These are phyloP conservation scores for Spermophilus dauricus DNA, from an alignment of 2,113 vertebrate species.

Conservation along the genomic window DNA sequence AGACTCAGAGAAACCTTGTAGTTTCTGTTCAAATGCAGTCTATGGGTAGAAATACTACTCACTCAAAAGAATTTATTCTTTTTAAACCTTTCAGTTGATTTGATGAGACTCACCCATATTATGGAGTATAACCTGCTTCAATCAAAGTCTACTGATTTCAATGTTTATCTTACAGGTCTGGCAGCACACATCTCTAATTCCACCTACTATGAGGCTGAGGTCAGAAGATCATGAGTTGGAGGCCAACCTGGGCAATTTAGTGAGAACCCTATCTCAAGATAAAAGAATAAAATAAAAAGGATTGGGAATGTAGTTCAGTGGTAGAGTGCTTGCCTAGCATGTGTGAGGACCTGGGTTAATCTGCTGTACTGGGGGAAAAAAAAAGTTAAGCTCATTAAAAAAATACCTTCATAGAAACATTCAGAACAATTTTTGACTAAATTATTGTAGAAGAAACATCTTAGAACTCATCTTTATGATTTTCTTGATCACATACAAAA, in stretches of 20 bases:
- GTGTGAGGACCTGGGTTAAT: background rate
- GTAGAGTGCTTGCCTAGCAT: background rate
- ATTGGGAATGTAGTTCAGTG: background rate
- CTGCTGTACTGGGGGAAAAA: background rate
- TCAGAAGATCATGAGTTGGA: background rate
- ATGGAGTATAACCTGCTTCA: background rate
- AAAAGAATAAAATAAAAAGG: background rate
- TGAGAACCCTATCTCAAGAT: background rate
- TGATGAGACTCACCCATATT: background rate
- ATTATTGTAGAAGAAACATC: background rate
- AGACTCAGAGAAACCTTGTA: background rate
- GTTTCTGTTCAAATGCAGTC: background rate
- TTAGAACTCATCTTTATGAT: fast-evolving
- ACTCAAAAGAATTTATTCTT: background rate
- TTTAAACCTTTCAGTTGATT: background rate
- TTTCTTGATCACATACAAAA: background rate
- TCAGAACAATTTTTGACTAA: background rate
- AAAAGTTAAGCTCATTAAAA: background rate
- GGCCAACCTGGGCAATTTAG: background rate
- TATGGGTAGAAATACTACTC: background rate
- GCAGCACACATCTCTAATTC: background rate
- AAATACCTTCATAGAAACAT: background rate
- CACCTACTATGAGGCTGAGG: background rate
- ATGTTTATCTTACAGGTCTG: background rate
- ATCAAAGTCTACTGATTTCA: background rate